A percentile compares a stretch with the other conserved stretches of the same genome.
Conservation (phyloP, 2,797 vertebrate genomes). For the Saxicola maurus region DNA sequence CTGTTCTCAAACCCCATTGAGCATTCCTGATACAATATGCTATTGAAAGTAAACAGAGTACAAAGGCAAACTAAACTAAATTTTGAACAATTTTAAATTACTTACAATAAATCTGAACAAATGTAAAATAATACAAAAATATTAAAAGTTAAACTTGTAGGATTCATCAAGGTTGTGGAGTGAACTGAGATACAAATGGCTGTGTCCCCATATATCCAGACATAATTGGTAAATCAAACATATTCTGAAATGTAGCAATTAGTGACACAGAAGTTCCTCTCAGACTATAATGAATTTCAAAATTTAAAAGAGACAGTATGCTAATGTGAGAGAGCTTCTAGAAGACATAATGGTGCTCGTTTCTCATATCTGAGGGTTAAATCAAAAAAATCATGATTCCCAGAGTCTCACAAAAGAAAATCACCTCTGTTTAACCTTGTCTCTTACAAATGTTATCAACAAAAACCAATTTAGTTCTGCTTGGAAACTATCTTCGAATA, state of each 20-base stretch:
- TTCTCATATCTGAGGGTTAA: not conserved
- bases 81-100: not conserved
- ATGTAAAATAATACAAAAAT: not conserved
- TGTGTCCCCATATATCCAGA: not conserved
- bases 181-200: not conserved
- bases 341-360: not conserved
- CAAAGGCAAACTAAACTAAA: not conserved
- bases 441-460: not conserved
- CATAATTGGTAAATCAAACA: not conserved
- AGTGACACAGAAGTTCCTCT: not conserved
- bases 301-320: not conserved
- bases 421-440: not conserved
- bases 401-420: not conserved
- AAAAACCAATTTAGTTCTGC: not conserved
- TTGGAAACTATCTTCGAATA: not conserved
- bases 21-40: not conserved
- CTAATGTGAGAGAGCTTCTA: not conserved
- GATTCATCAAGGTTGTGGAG: not conserved
- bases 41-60: not conserved
- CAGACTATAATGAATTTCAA: not conserved
- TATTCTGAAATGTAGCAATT: not conserved
- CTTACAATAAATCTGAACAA: not conserved
- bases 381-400: rapidly evolving
- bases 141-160: not conserved
- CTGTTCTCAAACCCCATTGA: not conserved